Evolutionary conservation across 2,888 invertebrate species (phyloP), one percentile per base, ranked within the genome.

Genomic region (Pollenia amentaria): DNA sequence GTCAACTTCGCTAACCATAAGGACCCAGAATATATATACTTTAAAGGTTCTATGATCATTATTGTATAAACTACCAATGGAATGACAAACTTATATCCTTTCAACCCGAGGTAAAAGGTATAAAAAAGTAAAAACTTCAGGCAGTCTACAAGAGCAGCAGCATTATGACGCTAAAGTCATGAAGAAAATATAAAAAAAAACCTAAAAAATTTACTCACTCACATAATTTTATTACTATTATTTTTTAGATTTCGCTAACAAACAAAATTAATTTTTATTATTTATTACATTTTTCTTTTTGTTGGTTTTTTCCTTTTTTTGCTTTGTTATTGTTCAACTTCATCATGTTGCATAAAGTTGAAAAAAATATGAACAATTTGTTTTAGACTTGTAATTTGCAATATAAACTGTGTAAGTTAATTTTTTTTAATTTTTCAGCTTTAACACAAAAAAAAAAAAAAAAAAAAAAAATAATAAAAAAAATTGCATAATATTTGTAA

Each of bases 321-420:
- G 29, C 29, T 1, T 29, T 29, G 1, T 29, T 29, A 3, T 29
- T 29, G 29, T 29, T 29, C 29, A 29, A 6, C 11, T 44, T 70
- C 53, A 40, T 60, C 51, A 40, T 72, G 76, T 82, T 82, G 76
- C 76, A 70, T 82, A 82, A 76, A 73, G 38, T 14, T 38, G 73
- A 64, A 80, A 62, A 73, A 65, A 38, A 57, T 80, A 65, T 65
- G 72, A 80, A 62, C 69, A 82, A 82, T 81, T 82, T 76, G 80
- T 80, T 73, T 80, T 64, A 65, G 62, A 55, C 60, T 53, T 29
- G 29, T 29, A 80, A 11, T 70, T 79, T 79, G 18, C 62, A 53
- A 64, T 51, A 21, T 40, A 51, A 51, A 53, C 42, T n/a, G 12
- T 3, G 48, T 16, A 40, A 60, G 60, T 11, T 14, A 46, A 44